Conservation (phyloP, 2,888 invertebrate genomes). For the Scaptomyza polygonia region DNA sequence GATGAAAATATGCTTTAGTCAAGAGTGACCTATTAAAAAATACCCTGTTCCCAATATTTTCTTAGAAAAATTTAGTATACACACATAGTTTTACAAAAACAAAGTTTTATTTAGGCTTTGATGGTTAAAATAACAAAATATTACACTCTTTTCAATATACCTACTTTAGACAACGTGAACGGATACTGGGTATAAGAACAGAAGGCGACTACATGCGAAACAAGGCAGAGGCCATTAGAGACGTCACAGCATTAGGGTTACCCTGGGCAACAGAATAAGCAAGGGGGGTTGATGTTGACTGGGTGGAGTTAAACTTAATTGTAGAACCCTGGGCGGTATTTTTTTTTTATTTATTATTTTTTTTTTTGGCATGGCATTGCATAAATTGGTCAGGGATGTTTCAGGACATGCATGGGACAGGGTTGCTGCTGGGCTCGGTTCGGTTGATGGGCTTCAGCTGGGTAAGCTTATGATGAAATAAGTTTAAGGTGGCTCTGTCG, state of each 20-base stretch:
- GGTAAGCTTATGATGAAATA: too few relatives aligned
- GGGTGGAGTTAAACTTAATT: constrained; percentile 15
- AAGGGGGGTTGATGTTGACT: neutral
- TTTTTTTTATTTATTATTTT: neutral
- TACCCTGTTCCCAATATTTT: neutral
- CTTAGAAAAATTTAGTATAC: neutral
- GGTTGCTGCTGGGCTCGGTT: constrained; percentile 38
- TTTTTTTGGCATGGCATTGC: constrained; percentile 24
- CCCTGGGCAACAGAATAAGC: constrained; percentile 39
- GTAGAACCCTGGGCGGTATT: constrained; percentile 39
- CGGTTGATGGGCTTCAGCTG: constrained; percentile 3
- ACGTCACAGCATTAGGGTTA: constrained; percentile 51
- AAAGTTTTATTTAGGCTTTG: too few relatives aligned
- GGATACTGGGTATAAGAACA: constrained; percentile 3
- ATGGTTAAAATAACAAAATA: neutral
- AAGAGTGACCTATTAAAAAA: neutral
- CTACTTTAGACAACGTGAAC: neutral
- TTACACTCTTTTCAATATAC: neutral
- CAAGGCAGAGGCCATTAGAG: constrained; percentile 28
- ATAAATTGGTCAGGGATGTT: constrained; percentile 44
- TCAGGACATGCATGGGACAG: constrained; percentile 25
- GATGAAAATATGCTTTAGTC: neutral
- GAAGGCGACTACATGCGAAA: constrained; percentile 32
- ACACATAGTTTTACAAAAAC: too few relatives aligned
- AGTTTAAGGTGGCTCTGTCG: too few relatives aligned